Conservation (phyloP, 2,888 invertebrate species). For the Trachelus tabidus region DNA sequence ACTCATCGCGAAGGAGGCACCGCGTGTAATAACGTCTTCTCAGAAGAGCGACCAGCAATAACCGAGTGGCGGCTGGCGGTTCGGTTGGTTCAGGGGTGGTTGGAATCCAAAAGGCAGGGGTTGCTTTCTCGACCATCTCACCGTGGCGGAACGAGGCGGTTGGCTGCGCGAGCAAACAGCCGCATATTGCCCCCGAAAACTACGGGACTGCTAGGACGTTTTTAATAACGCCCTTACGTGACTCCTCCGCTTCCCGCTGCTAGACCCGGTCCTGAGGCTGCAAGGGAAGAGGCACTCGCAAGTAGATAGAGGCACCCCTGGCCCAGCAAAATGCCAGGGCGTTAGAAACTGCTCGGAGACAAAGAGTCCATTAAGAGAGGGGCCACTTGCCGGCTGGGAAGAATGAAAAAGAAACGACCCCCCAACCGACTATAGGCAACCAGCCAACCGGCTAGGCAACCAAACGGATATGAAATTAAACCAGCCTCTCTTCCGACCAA, state of each 20-base stretch:
- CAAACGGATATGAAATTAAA: conserved; percentile 2
- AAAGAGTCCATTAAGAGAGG: not conserved
- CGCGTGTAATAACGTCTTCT: conserved; percentile 53
- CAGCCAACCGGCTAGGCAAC: no score
- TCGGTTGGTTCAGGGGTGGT: conserved; percentile 29
- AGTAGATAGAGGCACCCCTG: not conserved
- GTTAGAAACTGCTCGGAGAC: not conserved
- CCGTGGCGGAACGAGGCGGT: conserved; percentile 15
- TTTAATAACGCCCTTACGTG: conserved; percentile 58
- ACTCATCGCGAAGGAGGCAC: conserved; percentile 47
- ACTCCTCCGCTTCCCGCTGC: conserved; percentile 21
- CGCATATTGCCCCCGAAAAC: conserved; percentile 54
- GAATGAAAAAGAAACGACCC: not conserved
- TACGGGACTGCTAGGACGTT: conserved; percentile 47
- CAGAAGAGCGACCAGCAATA: conserved; percentile 52
- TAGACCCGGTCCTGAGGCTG: not conserved
- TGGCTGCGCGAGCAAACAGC: conserved; percentile 39
- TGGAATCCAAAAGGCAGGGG: conserved; percentile 43
- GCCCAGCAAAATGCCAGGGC: not conserved
- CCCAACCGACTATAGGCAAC: not conserved
- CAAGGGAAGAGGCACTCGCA: not conserved
- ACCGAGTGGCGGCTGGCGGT: conserved; percentile 38
- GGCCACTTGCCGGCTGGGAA: not conserved
- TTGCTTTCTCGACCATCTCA: conserved; percentile 8
- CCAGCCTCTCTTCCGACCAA: not conserved